These are phyloP conservation scores for Smithornis capensis DNA, from an alignment of 2,113 vertebrate species.

Conservation along the genomic window DNA sequence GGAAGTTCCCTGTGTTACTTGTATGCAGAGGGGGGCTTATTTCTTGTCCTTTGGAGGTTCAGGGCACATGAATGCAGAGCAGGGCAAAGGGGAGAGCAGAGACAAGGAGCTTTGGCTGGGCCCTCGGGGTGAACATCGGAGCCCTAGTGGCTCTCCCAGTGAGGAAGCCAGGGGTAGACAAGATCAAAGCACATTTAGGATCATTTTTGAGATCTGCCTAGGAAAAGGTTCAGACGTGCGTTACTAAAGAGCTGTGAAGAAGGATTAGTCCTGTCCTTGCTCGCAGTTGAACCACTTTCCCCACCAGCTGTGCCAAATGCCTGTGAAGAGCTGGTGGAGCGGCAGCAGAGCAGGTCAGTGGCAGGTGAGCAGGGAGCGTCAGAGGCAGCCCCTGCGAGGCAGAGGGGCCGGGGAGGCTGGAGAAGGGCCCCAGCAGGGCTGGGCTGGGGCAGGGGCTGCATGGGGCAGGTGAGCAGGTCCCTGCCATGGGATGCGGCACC, in stretches of 20 bases:
- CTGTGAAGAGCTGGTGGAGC: neutral
- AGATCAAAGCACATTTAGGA: conserved; percentile 15
- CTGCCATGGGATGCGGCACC: neutral
- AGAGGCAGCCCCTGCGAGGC: neutral
- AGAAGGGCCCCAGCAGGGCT: neutral
- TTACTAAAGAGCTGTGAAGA: conserved; percentile 37
- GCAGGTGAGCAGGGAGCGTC: neutral
- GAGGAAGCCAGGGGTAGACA: neutral
- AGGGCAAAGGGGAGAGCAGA: neutral
- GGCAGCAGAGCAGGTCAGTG: neutral
- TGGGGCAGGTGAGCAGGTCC: neutral
- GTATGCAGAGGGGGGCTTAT: neutral
- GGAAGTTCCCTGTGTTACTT: neutral
- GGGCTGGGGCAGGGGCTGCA: neutral
- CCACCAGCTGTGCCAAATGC: conserved; percentile 2
- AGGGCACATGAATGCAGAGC: neutral
- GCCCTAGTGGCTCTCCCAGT: neutral
- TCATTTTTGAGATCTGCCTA: conserved; percentile 9
- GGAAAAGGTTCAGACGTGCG: conserved; percentile 18
- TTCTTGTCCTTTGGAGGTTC: neutral
- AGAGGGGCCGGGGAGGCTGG: neutral
- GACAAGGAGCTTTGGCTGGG: neutral
- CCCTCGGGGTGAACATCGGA: neutral
- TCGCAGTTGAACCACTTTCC: neutral
- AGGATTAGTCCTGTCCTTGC: conserved; percentile 44